Conservation (phyloP, 2,113 vertebrate genomes). For the Odocoileus virginianus region DNA sequence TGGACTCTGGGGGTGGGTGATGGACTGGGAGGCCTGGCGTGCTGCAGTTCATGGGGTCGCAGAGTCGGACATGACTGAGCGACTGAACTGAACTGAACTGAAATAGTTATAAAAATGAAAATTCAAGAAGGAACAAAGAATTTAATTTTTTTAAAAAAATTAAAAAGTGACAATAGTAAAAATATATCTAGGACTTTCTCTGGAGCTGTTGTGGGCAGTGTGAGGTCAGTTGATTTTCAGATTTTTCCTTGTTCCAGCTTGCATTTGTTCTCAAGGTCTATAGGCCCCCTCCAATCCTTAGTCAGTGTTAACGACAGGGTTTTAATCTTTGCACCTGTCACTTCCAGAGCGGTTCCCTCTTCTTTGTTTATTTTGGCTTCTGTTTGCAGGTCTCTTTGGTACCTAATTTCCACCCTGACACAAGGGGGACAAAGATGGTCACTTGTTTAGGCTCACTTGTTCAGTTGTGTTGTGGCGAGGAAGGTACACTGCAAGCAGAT, state of each 20-base stretch:
- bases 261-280: background rate
- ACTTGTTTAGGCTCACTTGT: background rate
- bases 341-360: background rate
- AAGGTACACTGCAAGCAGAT: background rate
- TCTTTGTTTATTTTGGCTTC: background rate
- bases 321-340: background rate
- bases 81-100: background rate
- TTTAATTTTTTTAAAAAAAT: background rate
- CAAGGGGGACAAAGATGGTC: background rate
- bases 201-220: background rate
- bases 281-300: background rate
- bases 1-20: background rate
- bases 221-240: background rate
- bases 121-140: background rate
- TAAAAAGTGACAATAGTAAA: background rate
- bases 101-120: background rate
- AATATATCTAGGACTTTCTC: background rate
- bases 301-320: background rate
- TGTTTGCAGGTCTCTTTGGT: background rate
- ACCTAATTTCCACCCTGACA: background rate
- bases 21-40: background rate
- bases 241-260: background rate
- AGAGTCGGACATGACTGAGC: rapidly evolving
- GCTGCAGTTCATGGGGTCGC: background rate
- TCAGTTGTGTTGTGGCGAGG: background rate